Percentiles rank a stretch among this genome's conserved stretches.
phyloP scores from a whole-genome alignment of 2,888 invertebrate species.

The Euzetes globulus region DNA sequence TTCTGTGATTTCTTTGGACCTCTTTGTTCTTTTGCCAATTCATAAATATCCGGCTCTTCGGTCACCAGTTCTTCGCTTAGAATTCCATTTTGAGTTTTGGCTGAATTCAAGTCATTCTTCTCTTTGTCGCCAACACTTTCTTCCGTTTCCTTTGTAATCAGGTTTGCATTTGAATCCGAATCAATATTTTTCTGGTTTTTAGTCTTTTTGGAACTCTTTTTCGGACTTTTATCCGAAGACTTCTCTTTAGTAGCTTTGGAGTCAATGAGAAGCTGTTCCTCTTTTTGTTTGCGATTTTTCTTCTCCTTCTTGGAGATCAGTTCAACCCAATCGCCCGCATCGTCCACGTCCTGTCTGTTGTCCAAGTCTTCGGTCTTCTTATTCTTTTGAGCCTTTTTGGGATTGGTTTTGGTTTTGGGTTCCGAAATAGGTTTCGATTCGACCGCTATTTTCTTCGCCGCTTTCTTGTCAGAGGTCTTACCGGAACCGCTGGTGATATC shows the following conservation, averaged over 20 bases:
- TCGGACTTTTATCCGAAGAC: slow-evolving; percentile 47
- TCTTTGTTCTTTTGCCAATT: slow-evolving; percentile 17
- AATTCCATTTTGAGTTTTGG: slow-evolving; percentile 18
- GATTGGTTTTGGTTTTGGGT: neutral
- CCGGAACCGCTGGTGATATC: neutral
- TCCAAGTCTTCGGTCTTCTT: neutral
- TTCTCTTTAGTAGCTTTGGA: neutral
- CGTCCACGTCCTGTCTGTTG: neutral
- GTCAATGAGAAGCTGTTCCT: slow-evolving; percentile 40
- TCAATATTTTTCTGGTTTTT: slow-evolving; percentile 21
- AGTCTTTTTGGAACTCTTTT: slow-evolving; percentile 45
- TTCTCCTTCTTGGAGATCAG: slow-evolving; percentile 64
- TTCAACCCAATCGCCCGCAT: slow-evolving; percentile 60
- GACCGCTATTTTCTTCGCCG: neutral
- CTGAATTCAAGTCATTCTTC: neutral
- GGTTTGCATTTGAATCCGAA: neutral
- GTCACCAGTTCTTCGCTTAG: slow-evolving; percentile 13
- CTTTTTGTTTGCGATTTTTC: slow-evolving; percentile 60
- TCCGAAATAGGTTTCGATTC: neutral
- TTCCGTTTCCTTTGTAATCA: neutral
- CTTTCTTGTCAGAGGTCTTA: neutral
- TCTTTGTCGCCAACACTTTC: neutral
- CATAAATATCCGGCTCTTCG: slow-evolving; percentile 31
- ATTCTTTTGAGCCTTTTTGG: neutral
- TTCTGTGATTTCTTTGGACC: neutral